Percentiles rank a stretch among this genome's conserved stretches.
These are phyloP conservation scores for Lasioglossum malachurum DNA, from an alignment of 2,888 invertebrate species.

Conservation along the genomic window DNA sequence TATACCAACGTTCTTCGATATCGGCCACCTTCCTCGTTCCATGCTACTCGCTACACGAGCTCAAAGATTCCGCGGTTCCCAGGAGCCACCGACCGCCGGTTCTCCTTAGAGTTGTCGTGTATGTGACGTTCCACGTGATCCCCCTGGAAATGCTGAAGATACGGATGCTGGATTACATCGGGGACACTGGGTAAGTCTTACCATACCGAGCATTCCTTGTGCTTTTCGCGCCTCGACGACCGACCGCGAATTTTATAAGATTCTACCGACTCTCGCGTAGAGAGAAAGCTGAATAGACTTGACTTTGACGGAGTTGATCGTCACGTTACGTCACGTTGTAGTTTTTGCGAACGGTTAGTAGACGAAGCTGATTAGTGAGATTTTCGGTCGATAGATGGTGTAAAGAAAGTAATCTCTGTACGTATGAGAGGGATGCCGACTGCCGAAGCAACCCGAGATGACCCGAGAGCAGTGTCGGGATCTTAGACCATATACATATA, in stretches of 20 bases:
- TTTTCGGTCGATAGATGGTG: too few species aligned
- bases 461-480: too few species aligned
- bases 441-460: too few species aligned
- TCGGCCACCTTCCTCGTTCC: slow-evolving; percentile 44
- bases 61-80: slow-evolving; percentile 27
- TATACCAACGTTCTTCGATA: slow-evolving; percentile 32
- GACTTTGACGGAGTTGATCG: too few species aligned
- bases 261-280: background rate
- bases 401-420: too few species aligned
- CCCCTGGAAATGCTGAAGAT: slow-evolving; percentile 80
- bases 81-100: background rate
- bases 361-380: too few species aligned
- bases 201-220: background rate
- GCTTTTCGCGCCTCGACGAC: background rate
- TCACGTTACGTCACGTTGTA: too few species aligned
- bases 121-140: slow-evolving; percentile 54
- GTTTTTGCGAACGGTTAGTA: too few species aligned
- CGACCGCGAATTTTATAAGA: background rate
- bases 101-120: slow-evolving; percentile 20
- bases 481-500: too few species aligned
- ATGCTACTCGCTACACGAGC: background rate
- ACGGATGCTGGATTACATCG: slow-evolving; percentile 84
- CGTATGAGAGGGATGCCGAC: too few species aligned
- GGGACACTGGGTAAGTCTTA: slow-evolving; percentile 81
- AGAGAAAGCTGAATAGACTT: too few species aligned